Percentiles rank a stretch among this genome's conserved stretches.
phyloP scores from a whole-genome alignment of 2,797 vertebrate genomes.

The Sebastes reedi region DNA sequence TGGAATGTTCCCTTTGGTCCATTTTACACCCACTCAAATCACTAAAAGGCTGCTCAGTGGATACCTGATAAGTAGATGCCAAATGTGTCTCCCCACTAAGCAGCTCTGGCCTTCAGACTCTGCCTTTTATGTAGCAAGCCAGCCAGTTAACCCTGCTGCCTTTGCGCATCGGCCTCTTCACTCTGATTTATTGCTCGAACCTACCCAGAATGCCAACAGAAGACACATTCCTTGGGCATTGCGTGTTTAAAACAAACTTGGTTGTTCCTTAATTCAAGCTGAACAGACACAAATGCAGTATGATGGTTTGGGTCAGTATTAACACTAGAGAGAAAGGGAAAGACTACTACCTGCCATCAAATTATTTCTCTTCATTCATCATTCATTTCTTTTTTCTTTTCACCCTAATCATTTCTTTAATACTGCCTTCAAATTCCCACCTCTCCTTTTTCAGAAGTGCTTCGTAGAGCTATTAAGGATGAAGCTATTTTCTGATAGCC shows the following conservation, averaged over 20 bases:
- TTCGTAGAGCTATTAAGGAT: conserved; percentile 21
- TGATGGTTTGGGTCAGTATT: neutral
- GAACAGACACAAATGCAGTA: neutral
- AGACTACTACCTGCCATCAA: neutral
- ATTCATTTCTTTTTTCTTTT: neutral
- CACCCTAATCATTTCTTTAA: conserved; percentile 6
- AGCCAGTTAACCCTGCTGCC: conserved; percentile 45
- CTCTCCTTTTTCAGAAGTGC: conserved; percentile 24
- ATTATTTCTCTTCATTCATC: conserved; percentile 25
- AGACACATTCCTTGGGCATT: neutral
- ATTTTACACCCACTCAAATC: conserved; percentile 43
- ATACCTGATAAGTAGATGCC: conserved; percentile 55
- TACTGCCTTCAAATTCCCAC: conserved; percentile 16
- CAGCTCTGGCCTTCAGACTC: conserved; percentile 51
- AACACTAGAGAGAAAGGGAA: neutral
- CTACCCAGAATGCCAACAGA: conserved; percentile 14
- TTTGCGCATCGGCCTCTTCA: conserved; percentile 13
- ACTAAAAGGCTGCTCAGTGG: conserved; percentile 39
- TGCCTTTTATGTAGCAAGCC: conserved; percentile 36
- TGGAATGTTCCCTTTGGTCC: conserved; percentile 31
- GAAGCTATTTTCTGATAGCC: conserved; percentile 46
- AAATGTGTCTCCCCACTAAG: conserved; percentile 40
- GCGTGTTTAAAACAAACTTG: neutral
- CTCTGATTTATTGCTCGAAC: conserved; percentile 37
- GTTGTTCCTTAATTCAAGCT: neutral